These are phyloP conservation scores for Neopelma chrysocephalum DNA, from an alignment of 2,797 vertebrate species.

Conservation along the genomic window DNA sequence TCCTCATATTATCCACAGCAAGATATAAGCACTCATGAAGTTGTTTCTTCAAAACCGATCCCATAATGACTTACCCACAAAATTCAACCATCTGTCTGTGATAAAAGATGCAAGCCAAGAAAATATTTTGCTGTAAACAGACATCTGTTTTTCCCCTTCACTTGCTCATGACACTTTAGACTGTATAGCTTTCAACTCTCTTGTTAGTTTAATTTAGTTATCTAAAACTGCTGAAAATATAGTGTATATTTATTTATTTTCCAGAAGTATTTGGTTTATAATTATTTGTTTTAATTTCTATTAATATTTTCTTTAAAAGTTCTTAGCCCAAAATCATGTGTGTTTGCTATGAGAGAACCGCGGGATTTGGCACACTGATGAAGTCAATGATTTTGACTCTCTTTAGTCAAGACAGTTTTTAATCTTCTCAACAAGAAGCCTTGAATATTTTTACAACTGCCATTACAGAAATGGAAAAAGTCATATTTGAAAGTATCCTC, in stretches of 20 bases:
- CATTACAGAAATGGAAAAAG: neutral
- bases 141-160: neutral
- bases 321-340: neutral
- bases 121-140: neutral
- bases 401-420: neutral
- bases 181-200: neutral
- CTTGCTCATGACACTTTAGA: neutral
- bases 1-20: neutral
- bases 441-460: neutral
- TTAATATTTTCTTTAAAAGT: neutral
- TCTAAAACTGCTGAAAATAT: neutral
- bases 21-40: neutral
- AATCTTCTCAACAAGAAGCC: neutral
- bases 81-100: neutral
- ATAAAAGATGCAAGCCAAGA: neutral
- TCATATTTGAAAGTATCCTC: neutral
- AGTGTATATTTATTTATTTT: neutral
- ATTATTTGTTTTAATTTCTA: neutral
- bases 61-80: neutral
- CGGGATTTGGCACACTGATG: neutral
- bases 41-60: neutral
- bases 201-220: neutral
- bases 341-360: neutral
- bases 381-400: neutral
- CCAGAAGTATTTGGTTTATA: neutral